Conservation (phyloP, 2,113 vertebrate species). For the Psophia crepitans region DNA sequence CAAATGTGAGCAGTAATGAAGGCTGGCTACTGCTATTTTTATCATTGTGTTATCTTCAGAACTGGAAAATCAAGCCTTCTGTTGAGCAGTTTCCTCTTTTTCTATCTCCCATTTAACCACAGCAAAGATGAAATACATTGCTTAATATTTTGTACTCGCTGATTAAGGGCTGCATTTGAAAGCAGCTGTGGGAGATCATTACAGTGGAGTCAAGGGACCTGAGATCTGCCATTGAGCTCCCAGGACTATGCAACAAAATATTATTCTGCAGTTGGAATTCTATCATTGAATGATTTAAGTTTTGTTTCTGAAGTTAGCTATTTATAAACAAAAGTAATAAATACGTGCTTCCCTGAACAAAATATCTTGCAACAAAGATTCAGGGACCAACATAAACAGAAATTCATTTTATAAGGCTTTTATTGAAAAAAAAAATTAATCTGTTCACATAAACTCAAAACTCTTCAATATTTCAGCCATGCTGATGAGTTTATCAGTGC, state of each 20-base stretch:
- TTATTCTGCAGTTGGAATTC: background rate
- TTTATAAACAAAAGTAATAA: background rate
- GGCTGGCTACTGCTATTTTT: background rate
- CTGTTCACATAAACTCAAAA: background rate
- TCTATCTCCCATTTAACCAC: background rate
- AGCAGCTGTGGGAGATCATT: background rate
- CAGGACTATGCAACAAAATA: background rate
- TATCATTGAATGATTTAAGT: background rate
- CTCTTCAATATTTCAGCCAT: background rate
- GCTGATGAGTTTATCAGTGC: background rate
- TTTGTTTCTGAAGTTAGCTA: background rate
- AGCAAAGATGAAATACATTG: background rate
- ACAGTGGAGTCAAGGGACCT: background rate
- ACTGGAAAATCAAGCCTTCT: background rate
- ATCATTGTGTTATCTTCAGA: background rate
- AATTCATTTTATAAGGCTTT: background rate
- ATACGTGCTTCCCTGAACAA: background rate
- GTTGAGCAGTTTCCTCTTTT: background rate
- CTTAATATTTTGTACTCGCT: background rate
- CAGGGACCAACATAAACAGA: background rate
- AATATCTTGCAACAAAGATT: background rate
- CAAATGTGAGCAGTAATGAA: background rate
- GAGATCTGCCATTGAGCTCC: background rate
- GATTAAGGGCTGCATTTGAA: background rate
- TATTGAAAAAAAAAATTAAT: background rate